Evolutionary conservation across 2,888 invertebrate species (phyloP).

Genomic region (Encarsia formosa): DNA sequence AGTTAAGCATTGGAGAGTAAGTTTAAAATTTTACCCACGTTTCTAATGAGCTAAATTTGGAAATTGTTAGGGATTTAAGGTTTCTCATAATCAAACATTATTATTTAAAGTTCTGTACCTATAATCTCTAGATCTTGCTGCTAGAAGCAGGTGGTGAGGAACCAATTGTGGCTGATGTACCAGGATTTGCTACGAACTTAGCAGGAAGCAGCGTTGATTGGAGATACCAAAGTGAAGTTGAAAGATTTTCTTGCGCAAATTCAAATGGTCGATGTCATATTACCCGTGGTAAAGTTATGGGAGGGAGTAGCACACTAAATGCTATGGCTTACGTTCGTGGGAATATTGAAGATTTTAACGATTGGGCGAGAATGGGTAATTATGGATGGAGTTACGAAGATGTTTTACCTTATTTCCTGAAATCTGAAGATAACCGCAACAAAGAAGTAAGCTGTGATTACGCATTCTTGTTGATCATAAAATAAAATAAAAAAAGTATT

Average conservation of each 20-base stretch:
- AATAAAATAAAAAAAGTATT: too few relatives aligned
- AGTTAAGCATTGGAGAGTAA: constrained; percentile 1
- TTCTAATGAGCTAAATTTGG: too few relatives aligned
- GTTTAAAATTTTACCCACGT: too few relatives aligned
- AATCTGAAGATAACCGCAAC: constrained; percentile 59
- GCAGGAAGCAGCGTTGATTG: constrained; percentile 64
- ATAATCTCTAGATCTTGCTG: constrained; percentile 57
- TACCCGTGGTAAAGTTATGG: constrained; percentile 73
- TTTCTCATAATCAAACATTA: too few relatives aligned
- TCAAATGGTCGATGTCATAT: constrained; percentile 58
- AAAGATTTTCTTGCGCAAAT: constrained; percentile 56
- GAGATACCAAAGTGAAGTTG: constrained; percentile 63
- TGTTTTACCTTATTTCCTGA: constrained; percentile 42
- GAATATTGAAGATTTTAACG: constrained; percentile 75
- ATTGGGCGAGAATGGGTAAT: constrained; percentile 73
- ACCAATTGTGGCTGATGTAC: constrained; percentile 71
- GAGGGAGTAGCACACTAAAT: constrained; percentile 79
- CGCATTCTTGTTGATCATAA: too few relatives aligned
- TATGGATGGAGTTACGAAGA: constrained; percentile 73
- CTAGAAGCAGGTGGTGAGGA: constrained; percentile 76
- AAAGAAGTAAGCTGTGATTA: not conserved
- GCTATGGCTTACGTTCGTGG: constrained; percentile 80
- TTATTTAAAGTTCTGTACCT: too few relatives aligned
- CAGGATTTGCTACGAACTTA: constrained; percentile 67
- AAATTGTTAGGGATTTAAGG: too few relatives aligned